These are phyloP conservation scores for Tromatobia lineatoria DNA, from an alignment of 2,888 invertebrate species.

Conservation along the genomic window DNA sequence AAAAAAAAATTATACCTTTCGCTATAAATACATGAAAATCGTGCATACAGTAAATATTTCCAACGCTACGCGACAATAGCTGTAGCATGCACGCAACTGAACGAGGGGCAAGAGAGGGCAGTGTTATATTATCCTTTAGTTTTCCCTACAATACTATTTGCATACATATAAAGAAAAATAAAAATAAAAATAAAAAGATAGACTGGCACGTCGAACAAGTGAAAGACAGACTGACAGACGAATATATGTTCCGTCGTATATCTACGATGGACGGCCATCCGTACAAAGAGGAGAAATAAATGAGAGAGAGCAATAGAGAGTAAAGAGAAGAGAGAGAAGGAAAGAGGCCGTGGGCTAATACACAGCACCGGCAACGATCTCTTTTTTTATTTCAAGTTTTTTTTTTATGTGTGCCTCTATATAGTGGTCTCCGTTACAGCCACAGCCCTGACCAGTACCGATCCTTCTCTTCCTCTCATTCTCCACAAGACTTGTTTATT, in stretches of 20 bases:
- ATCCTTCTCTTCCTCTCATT: slow-evolving; percentile 53
- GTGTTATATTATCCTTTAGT: slow-evolving; percentile 15
- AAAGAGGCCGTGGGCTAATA: slow-evolving; percentile 56
- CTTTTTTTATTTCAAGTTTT: slow-evolving; percentile 43
- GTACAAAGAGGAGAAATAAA: slow-evolving; percentile 43
- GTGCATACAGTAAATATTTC: not conserved
- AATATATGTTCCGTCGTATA: slow-evolving; percentile 46
- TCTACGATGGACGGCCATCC: slow-evolving; percentile 56
- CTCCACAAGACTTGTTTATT: slow-evolving; percentile 48
- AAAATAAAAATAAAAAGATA: slow-evolving; percentile 8
- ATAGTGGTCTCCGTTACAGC: slow-evolving; percentile 78
- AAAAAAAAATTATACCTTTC: no score
- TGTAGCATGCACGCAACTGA: not conserved
- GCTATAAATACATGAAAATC: no score
- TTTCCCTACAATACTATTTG: not conserved
- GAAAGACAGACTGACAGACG: slow-evolving; percentile 20
- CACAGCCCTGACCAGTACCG: slow-evolving; percentile 75
- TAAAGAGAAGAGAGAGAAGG: slow-evolving; percentile 13
- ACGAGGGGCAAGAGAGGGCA: slow-evolving; percentile 15
- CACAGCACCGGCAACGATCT: slow-evolving; percentile 61
- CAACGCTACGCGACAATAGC: not conserved
- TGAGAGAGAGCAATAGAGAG: slow-evolving; percentile 19
- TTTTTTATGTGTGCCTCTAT: slow-evolving; percentile 54
- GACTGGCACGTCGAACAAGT: slow-evolving; percentile 30
- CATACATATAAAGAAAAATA: slow-evolving; percentile 21